phyloP scores from a whole-genome alignment of 2,888 invertebrate species.

The Trichacis sp. region DNA sequence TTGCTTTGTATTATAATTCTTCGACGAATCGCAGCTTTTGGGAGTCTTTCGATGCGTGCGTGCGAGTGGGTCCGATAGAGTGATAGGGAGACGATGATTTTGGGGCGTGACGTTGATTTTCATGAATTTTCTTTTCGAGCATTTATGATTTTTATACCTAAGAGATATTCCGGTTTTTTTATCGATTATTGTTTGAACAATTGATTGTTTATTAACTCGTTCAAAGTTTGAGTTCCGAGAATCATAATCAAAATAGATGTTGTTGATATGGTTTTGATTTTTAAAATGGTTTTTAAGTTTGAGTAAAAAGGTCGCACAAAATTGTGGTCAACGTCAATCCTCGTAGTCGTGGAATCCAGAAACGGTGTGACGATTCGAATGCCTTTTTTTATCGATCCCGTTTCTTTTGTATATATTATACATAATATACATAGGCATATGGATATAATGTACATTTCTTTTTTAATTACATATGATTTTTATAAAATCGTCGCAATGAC shows the following conservation, averaged over 20 bases:
- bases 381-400: slow-evolving; percentile 36
- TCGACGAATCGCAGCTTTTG: slow-evolving; percentile 65
- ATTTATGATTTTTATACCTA: too few relatives aligned
- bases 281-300: too few relatives aligned
- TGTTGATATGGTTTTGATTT: too few relatives aligned
- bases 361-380: slow-evolving; percentile 40
- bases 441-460: slow-evolving; percentile 38
- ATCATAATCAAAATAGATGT: background rate
- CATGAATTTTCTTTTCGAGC: too few relatives aligned
- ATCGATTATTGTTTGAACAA: too few relatives aligned
- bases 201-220: too few relatives aligned
- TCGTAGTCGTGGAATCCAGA: slow-evolving; percentile 33
- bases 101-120: slow-evolving; percentile 58
- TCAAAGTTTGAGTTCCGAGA: too few relatives aligned
- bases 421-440: slow-evolving; percentile 23
- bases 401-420: slow-evolving; percentile 43
- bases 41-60: slow-evolving; percentile 43
- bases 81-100: slow-evolving; percentile 46
- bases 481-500: slow-evolving; percentile 34
- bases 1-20: slow-evolving; percentile 74
- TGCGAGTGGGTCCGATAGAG: slow-evolving; percentile 17
- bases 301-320: too few relatives aligned
- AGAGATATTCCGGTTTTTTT: too few relatives aligned
- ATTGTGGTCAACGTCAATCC: slow-evolving; percentile 42
- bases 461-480: slow-evolving; percentile 31